Conservation (phyloP, 2,888 invertebrate species). For the Mesoligia furuncula region DNA sequence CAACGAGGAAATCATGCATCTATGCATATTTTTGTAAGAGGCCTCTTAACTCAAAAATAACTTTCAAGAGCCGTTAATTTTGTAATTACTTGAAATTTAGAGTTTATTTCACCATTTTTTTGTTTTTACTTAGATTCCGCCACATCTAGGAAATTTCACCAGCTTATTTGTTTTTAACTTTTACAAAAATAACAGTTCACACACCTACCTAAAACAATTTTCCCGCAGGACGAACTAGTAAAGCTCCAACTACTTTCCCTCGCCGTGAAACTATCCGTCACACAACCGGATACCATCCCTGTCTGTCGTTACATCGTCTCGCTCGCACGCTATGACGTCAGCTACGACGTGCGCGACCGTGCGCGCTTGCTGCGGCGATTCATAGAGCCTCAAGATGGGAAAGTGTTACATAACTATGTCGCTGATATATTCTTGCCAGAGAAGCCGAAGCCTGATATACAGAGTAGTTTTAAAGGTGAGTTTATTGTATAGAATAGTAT, state of each 20-base stretch:
- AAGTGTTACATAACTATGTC: constrained; percentile 92
- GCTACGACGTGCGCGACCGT: constrained; percentile 99
- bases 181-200: not conserved
- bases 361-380: constrained; percentile 96
- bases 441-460: constrained; percentile 98
- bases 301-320: constrained; percentile 98
- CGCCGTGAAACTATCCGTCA: constrained; percentile 97
- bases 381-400: constrained; percentile 72
- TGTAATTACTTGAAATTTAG: too few species aligned
- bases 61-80: too few species aligned
- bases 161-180: too few species aligned
- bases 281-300: constrained; percentile 95
- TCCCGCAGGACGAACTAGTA: constrained; percentile 96
- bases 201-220: not conserved
- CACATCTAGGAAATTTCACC: too few species aligned
- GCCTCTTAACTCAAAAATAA: too few species aligned
- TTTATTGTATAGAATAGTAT: too few species aligned
- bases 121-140: too few species aligned
- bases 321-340: constrained; percentile 98
- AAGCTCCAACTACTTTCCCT: constrained; percentile 98
- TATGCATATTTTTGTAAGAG: too few species aligned
- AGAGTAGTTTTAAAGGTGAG: constrained; percentile 95
- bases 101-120: too few species aligned
- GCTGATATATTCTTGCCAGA: constrained; percentile 96
- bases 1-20: too few species aligned